Conservation (phyloP, 1,140 invertebrate species). For the Lordiphosa mommai region DNA sequence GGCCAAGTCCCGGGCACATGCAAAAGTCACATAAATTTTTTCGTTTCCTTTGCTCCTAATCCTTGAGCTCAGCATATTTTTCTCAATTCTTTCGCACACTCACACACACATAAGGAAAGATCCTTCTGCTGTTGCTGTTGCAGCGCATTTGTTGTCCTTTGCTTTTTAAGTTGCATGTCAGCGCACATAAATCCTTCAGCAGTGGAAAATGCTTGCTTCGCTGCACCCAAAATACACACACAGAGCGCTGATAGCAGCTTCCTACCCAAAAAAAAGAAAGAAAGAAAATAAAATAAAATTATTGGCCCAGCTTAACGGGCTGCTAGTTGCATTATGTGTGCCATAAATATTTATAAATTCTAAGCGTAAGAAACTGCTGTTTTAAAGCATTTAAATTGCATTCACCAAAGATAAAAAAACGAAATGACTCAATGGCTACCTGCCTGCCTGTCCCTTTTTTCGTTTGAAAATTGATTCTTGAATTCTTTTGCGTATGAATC, state of each 20-base stretch:
- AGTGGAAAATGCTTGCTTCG: slow-evolving; percentile 62
- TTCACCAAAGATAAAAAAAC: too few species aligned
- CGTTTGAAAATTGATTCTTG: slow-evolving; percentile 34
- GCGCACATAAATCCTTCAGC: slow-evolving; percentile 73
- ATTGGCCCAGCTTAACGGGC: slow-evolving; percentile 65
- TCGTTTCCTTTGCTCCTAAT: slow-evolving; percentile 45
- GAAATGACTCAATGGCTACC: background rate
- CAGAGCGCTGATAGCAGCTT: slow-evolving; percentile 32
- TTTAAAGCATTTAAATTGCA: slow-evolving; percentile 37
- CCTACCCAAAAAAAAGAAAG: background rate
- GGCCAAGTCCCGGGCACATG: slow-evolving; percentile 47
- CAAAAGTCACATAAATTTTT: slow-evolving; percentile 73
- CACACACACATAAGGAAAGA: slow-evolving; percentile 22
- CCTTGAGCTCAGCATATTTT: slow-evolving; percentile 67
- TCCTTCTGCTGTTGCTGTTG: slow-evolving; percentile 15
- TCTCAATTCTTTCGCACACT: slow-evolving; percentile 56
- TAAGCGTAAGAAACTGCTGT: slow-evolving; percentile 53
- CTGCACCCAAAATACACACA: slow-evolving; percentile 58
- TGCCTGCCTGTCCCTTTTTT: slow-evolving; percentile 10
- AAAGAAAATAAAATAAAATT: slow-evolving; percentile 31
- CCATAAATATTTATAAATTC: slow-evolving; percentile 75
- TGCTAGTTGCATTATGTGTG: slow-evolving; percentile 57
- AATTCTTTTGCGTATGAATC: slow-evolving; percentile 14
- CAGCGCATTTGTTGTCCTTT: slow-evolving; percentile 57
- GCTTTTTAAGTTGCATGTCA: slow-evolving; percentile 74